Evolutionary conservation across 2,113 vertebrate genomes (phyloP).

Genomic region (Mungos mungo): DNA sequence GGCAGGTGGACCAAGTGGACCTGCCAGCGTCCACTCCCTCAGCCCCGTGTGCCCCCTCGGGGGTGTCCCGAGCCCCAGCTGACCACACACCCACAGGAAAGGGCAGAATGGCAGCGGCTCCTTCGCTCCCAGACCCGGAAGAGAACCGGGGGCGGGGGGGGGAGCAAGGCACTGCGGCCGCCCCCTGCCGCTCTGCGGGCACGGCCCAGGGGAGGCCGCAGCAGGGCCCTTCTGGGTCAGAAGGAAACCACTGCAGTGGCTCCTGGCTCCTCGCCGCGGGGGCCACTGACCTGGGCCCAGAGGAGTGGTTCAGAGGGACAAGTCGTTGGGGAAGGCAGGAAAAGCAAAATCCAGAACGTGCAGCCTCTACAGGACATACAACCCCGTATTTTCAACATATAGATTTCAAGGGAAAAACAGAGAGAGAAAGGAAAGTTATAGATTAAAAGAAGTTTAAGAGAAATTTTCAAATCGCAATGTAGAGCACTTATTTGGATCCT

Average conservation of each 20-base stretch:
- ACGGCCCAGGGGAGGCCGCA: background rate
- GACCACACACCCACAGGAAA: background rate
- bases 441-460: background rate
- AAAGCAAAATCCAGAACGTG: background rate
- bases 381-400: background rate
- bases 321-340: background rate
- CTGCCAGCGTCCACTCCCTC: background rate
- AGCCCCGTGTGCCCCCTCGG: too few relatives aligned
- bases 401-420: background rate
- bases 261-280: background rate
- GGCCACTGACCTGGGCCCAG: background rate
- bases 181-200: background rate
- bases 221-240: background rate
- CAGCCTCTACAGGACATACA: background rate
- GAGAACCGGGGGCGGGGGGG: background rate
- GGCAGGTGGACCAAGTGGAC: background rate
- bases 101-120: background rate
- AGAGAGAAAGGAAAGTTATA: background rate
- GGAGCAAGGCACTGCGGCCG: background rate
- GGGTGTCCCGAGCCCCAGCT: background rate
- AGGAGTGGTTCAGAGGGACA: background rate
- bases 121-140: background rate
- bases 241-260: background rate
- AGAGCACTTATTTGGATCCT: background rate
- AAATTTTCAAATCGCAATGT: background rate